Base-by-base conservation (phyloP, 1,140 invertebrate genomes). In the Diprion similis region DNA sequence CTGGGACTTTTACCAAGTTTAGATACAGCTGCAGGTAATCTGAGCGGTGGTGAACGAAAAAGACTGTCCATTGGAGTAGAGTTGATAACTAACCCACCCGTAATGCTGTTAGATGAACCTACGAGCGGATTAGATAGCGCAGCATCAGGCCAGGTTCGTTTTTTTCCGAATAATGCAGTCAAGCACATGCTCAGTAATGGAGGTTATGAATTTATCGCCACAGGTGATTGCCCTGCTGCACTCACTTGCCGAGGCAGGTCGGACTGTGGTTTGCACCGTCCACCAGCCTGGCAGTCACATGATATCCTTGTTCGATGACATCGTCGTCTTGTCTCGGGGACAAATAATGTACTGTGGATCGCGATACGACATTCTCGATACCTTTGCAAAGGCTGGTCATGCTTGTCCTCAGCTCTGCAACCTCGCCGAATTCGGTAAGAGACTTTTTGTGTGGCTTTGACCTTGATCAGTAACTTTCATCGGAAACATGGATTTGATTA, bases 251-350 rank as follows among this genome's bases (percentile, higher is more conserved):
- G 85, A 87, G 59, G 90, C 90, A 24, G 95, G 95, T 0, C 89
- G 94, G 48, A 95, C 94, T 0, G 92, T 98, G 45, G 92, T 95
- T 7, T 96, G 95, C 80, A 93, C 95, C 10, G 93, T 98, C 76
- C 96, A 98, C 87, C 96, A 98, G 80, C 96, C 96, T 0, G 96
- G 94, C 68, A 95, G 95, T 17, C 92, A 92, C 70, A 89, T 97
- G 24, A 95, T 97, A 85, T 91, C 89, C 1, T 84, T 89, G n/a
- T 92, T 93, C 68, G 92, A 94, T 78, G 91, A 93, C 78, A 82
- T 93, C 48, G 79, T 92, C 46, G 83, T 93, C 0, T 73, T 94
- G 8, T 86, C 90, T 0, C 85, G 89, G 48, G 93, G 93, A 1
- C 87, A 86, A 68, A 89, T 89, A 1, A 80, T 92, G 0, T 93